Conservation (phyloP, 1,140 invertebrate species). For the Muscidifurax raptorellus region DNA sequence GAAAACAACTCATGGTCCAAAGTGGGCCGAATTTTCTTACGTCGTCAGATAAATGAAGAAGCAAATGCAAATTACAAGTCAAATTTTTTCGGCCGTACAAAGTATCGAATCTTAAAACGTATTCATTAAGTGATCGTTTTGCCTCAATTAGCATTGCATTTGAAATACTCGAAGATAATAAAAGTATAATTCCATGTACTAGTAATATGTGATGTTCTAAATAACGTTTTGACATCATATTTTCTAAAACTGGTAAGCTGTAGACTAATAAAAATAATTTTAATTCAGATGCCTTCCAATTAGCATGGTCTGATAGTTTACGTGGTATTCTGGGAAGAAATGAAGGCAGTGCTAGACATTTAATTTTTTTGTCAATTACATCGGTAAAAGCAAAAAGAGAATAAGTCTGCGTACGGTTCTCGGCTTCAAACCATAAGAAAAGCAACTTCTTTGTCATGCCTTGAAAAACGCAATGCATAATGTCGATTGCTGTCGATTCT, state of each 20-base stretch:
- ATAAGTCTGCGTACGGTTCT: conserved; percentile 10
- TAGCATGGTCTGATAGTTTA: conserved; percentile 37
- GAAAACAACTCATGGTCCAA: conserved; percentile 12
- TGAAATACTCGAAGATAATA: conserved; percentile 46
- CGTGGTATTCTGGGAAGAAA: conserved; percentile 8
- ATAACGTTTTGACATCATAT: conserved; percentile 47
- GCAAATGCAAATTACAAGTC: conserved; percentile 53
- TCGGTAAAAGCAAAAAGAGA: not conserved
- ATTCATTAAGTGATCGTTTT: conserved; percentile 44
- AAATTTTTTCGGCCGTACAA: conserved; percentile 39
- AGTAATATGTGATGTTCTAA: conserved; percentile 53
- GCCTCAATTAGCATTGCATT: conserved; percentile 13
- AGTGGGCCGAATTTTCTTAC: conserved; percentile 39
- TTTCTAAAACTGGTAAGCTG: conserved; percentile 43
- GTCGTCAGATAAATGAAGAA: conserved; percentile 51
- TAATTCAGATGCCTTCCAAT: conserved; percentile 40
- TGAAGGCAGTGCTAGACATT: conserved; percentile 39
- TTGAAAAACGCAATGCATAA: conserved; percentile 19
- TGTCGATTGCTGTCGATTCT: conserved; percentile 2
- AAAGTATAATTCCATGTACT: conserved; percentile 48
- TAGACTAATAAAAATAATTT: conserved; percentile 39
- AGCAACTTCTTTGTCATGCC: not conserved
- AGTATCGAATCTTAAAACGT: conserved; percentile 44
- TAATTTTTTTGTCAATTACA: not conserved
- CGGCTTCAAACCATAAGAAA: not conserved